Base-by-base conservation (phyloP, 2,113 vertebrate genomes). In the Hippocampus barbouri region DNA sequence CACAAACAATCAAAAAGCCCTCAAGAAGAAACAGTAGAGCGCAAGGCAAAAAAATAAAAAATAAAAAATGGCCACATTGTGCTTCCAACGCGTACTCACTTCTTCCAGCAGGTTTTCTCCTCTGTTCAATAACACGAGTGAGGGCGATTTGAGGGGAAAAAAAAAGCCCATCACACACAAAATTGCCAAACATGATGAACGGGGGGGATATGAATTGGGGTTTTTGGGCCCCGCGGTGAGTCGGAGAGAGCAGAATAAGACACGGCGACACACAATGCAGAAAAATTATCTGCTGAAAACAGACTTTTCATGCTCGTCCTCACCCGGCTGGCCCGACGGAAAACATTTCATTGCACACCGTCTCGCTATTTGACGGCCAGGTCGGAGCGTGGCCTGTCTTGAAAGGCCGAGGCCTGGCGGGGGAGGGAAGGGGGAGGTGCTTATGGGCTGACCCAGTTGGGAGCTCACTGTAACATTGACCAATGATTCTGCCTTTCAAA, bases 391-490 rank as follows among this genome's bases (percentile, higher is more conserved):
- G 60, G 47, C 53, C 57, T 47, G 63, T 83, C 68, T 59, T 85
- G 80, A 81, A 80, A 83, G 76, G 73, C 73, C 60, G 45, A 60
- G 72, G 72, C 56, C 1, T 34, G 23, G 75, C 21, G 49, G 40
- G 76, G 6, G 25, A 12, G 82, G 57, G 72, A 43, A 14, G 45
- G 21, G 75, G 8, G 56, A 12, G 82, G 53, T 73, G 53, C 53
- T 75, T 69, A 81, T 78, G 73, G 74, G 69, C 53, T 85, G 83
- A 86, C 83, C 83, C 74, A 90, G 75, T 84, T 83, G 67, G 40
- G 62, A 65, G 40, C 11, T 40, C 23, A 6, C 23, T 23, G 5
- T 23, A 23, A 5, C 62, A 5, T 23, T 64, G 62, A 41, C 62
- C 38, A 7, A 20, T n/a, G 11, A 3, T 64, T 65, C 40, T 23